Evolutionary conservation across 1,140 invertebrate genomes (phyloP).

Genomic region (Drepana arcuata): DNA sequence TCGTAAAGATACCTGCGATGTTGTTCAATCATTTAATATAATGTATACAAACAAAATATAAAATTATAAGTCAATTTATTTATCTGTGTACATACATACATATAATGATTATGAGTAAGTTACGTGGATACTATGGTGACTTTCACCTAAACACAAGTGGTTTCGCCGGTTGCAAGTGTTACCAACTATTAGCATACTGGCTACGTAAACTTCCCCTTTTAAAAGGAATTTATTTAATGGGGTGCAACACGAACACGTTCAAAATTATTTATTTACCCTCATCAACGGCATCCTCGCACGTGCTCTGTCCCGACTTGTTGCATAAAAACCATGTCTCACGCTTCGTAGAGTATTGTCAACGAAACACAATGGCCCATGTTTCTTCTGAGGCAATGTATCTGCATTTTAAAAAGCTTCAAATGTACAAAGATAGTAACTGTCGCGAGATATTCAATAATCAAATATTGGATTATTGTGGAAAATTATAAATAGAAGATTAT

Average conservation of each 20-base stretch:
- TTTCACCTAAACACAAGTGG: conserved; percentile 14
- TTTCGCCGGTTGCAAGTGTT: not conserved
- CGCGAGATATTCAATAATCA: too few relatives aligned
- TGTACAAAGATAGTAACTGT: too few relatives aligned
- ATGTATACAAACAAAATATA: not conserved
- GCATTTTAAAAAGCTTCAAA: too few relatives aligned
- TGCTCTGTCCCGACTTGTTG: too few relatives aligned
- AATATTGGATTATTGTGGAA: too few relatives aligned
- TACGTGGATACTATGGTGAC: conserved; percentile 5
- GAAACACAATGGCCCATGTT: not conserved
- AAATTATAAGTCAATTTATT: not conserved
- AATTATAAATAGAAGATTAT: too few relatives aligned
- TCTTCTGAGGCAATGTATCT: not conserved
- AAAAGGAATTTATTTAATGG: not conserved
- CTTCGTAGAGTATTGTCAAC: not conserved
- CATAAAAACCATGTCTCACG: not conserved
- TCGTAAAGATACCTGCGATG: not conserved
- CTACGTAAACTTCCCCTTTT: not conserved
- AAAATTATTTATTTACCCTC: not conserved
- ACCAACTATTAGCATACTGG: not conserved
- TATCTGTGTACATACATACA: not conserved
- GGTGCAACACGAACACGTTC: not conserved
- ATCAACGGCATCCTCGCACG: not conserved
- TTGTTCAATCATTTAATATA: not conserved
- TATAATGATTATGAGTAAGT: conserved; percentile 1